Base-by-base conservation (phyloP, 2,113 vertebrate genomes). In the Bubo blakistoni region DNA sequence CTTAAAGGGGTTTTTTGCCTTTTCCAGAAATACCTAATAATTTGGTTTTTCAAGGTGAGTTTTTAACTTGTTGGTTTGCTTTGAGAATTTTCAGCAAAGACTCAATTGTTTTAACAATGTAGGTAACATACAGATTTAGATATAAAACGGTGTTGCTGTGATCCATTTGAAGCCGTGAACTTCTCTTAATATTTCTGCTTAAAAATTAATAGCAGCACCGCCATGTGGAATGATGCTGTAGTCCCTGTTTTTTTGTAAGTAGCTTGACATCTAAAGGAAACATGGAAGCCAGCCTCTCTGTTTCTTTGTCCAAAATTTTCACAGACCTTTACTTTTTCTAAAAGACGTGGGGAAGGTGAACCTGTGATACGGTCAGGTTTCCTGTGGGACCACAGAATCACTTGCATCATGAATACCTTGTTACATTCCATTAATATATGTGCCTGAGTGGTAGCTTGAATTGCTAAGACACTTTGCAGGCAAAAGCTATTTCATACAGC, bases 391-490 rank as follows among this genome's bases (percentile, higher is more conserved):
- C 30, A 7, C n/a, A 19, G 34, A 24, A 7, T n/a, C 25, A 2
- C 18, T 51, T 38, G 34, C 52, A 16, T 25, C 16, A 2, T 16
- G 9, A 58, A 9, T 42, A 25, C 8, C 1, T 40, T 22, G 36
- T 80, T 69, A 3, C 13, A 26, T 58, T 54, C 44, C 25, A 3
- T 38, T 69, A 13, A 42, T 55, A 3, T 1, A 2, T 2, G 0
- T 29, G 16, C 51, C 27, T 18, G 22, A 70, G 46, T 7, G 32
- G 42, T 18, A 40, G 55, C 73, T 72, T 55, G 40, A 38, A 18
- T 54, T 61, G 27, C 61, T 16, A 19, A 63, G 78, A 10, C 4
- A 0, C 42, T 72, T 71, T 8, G 10, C 27, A 51, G 62, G 22
- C 26, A 55, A 20, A 40, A 55, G 52, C 7, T 44, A 4, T 8